Percentiles rank a stretch among this genome's conserved stretches.
phyloP scores from a whole-genome alignment of 2,113 vertebrate genomes.

The Syngnathus typhle region DNA sequence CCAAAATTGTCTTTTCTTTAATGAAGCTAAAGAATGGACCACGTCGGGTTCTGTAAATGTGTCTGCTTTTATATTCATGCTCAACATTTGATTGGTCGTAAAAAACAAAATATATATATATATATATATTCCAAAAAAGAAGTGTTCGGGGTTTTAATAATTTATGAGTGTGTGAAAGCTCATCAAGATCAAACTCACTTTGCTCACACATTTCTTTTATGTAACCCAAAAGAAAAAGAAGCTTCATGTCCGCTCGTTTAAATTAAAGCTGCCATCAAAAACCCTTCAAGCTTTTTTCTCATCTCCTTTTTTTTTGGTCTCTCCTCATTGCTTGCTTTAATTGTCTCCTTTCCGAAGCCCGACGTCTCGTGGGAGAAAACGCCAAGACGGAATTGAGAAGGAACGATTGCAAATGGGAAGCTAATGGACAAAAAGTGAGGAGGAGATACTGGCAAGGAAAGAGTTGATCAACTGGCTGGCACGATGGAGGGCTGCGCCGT shows the following conservation, averaged over 20 bases:
- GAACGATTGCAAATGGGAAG: slow-evolving; percentile 18
- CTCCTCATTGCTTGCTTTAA: slow-evolving; percentile 54
- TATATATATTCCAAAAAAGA: neutral
- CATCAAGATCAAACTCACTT: slow-evolving; percentile 27
- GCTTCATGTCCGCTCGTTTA: slow-evolving; percentile 33
- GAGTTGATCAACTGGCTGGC: neutral
- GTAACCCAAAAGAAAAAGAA: slow-evolving; percentile 14
- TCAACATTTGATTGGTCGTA: neutral
- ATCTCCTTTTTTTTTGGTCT: slow-evolving; percentile 48
- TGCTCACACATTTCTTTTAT: slow-evolving; percentile 30
- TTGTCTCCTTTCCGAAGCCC: slow-evolving; percentile 61
- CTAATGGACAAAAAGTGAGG: slow-evolving; percentile 4
- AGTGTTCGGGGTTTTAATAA: slow-evolving; percentile 2
- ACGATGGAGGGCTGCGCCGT: too few species aligned
- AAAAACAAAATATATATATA: neutral
- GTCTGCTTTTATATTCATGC: neutral
- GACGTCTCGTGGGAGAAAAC: slow-evolving; percentile 67
- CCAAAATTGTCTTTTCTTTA: neutral
- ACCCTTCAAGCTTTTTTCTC: slow-evolving; percentile 53
- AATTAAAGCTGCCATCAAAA: slow-evolving; percentile 45
- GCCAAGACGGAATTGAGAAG: slow-evolving; percentile 26
- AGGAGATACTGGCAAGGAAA: neutral
- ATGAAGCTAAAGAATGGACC: neutral
- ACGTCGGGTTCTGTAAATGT: neutral
- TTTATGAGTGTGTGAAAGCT: slow-evolving; percentile 5